Base-by-base conservation (phyloP, 2,113 vertebrate genomes). In the Erinaceus europaeus region DNA sequence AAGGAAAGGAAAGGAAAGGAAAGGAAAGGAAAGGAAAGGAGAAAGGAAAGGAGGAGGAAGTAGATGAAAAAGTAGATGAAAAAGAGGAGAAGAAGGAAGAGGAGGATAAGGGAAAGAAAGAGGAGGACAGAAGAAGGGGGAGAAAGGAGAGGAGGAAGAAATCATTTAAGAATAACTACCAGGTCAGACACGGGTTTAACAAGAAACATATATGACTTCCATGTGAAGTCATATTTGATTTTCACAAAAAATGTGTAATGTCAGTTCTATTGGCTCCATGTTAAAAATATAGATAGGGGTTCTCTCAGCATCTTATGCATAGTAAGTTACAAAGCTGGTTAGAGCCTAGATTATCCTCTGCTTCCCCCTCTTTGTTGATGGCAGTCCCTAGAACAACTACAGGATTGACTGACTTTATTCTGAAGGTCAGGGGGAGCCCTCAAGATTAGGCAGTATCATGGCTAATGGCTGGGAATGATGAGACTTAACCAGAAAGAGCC, bases 231-330 rank as follows among this genome's bases (percentile, higher is more conserved):
- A 8, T n/a, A n/a, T n/a, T n/a, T n/a, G n/a, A n/a, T 75, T 27
- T 73, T 84, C 57, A 48, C 17, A 77, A 69, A 81, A n/a, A 46
- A 72, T 67, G 50, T 62, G 20, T 27, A 32, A 4, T 29, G 4
- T 48, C 48, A 34, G 9, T 25, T 52, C 61, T 86, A 53, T 53
- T 59, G 42, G 10, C 3, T 65, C 65, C 61, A 88, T 20, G 23
- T 84, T 67, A 89, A 72, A 80, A 40, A 69, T 69, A 73, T 81
- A 27, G 46, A 87, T 61, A 77, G 23, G 5, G 68, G 50, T 79
- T 42, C 27, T 40, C 48, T 53, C 13, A 74, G 14, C n/a, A 6
- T 50, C 77, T 34, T 42, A 20, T 73, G 29, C 42, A 25, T 52
- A 52, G 57, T 27, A 18, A 55, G 38, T 69, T 61, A 52, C 21